Evolutionary conservation across 2,797 vertebrate genomes (phyloP).

Genomic region (Allobates femoralis): DNA sequence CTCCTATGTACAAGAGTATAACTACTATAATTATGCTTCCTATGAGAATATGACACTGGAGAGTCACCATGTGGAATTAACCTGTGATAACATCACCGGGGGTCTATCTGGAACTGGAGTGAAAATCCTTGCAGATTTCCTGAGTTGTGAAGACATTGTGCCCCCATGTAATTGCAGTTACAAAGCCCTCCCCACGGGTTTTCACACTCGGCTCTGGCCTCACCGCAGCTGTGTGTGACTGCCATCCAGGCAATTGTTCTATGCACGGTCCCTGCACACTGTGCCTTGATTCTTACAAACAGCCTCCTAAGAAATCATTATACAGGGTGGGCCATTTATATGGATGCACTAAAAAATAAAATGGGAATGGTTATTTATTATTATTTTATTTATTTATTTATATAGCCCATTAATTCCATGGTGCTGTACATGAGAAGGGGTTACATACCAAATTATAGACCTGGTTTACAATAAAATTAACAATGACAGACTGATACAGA

Average conservation of each 20-base stretch:
- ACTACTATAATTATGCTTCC: neutral
- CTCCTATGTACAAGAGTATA: constrained; percentile 5
- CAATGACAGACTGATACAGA: too few relatives aligned
- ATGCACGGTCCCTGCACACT: neutral
- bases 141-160: constrained; percentile 33
- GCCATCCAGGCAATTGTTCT: neutral
- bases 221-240: neutral
- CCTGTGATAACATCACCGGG: too few relatives aligned
- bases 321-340: too few relatives aligned
- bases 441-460: too few relatives aligned
- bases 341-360: too few relatives aligned
- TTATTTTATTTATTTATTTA: too few relatives aligned
- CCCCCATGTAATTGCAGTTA: neutral
- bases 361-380: too few relatives aligned
- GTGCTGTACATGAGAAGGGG: too few relatives aligned
- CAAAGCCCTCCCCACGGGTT: neutral
- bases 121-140: neutral
- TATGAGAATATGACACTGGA: constrained; percentile 10
- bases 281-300: neutral
- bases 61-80: too few relatives aligned
- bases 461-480: too few relatives aligned
- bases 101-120: too few relatives aligned
- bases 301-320: neutral
- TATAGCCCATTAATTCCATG: too few relatives aligned
- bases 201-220: neutral